These are phyloP conservation scores for Amiota minor DNA, from an alignment of 2,888 invertebrate species.

Conservation along the genomic window DNA sequence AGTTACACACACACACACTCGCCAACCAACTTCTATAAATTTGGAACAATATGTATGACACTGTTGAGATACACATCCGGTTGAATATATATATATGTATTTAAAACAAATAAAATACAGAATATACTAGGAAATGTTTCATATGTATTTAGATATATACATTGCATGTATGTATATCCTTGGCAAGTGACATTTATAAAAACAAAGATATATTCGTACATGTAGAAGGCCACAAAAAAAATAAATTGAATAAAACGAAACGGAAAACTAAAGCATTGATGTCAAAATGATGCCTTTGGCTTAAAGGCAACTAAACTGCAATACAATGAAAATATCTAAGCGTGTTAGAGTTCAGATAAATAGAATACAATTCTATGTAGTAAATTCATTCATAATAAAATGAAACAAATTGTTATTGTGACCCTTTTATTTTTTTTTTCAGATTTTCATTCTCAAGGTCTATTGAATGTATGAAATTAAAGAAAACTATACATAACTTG, in stretches of 20 bases:
- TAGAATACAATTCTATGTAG: not conserved
- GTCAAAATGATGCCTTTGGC: not conserved
- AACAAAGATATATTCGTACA: not conserved
- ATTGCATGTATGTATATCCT: slow-evolving; percentile 43
- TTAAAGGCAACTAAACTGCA: not conserved
- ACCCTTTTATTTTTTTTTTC: not conserved
- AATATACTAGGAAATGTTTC: not conserved
- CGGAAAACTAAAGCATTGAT: not conserved
- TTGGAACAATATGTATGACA: too few relatives aligned
- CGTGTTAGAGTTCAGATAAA: slow-evolving; percentile 38
- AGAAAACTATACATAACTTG: too few relatives aligned
- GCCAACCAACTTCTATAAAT: too few relatives aligned
- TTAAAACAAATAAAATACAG: slow-evolving; percentile 31
- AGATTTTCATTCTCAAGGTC: too few relatives aligned
- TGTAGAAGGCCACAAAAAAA: slow-evolving; percentile 5
- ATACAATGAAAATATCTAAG: not conserved
- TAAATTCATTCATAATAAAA: not conserved
- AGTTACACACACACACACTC: not conserved
- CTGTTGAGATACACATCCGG: not conserved
- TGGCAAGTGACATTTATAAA: slow-evolving; percentile 58
- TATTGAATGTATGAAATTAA: too few relatives aligned
- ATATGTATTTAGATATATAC: too few relatives aligned
- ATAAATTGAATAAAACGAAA: not conserved
- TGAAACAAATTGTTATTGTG: slow-evolving; percentile 46
- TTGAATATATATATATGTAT: slow-evolving; percentile 34